These are phyloP conservation scores for Calephelis nemesis DNA, from an alignment of 1,140 invertebrate genomes.

Conservation along the genomic window DNA sequence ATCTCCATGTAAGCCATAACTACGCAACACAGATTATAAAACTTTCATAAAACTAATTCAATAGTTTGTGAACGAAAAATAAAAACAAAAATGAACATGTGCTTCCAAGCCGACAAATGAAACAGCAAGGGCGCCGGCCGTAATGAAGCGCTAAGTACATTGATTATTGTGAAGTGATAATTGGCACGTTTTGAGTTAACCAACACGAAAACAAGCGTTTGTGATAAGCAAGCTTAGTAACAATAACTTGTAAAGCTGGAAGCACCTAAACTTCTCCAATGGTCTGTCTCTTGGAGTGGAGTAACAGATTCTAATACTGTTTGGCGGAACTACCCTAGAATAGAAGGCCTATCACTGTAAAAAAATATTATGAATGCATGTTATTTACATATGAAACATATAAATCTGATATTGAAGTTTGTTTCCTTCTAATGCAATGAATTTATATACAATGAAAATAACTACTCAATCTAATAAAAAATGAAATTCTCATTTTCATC, in stretches of 20 bases:
- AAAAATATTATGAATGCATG: too few species aligned
- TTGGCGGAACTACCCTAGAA: conserved; percentile 20
- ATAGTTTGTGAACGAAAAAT: conserved; percentile 4
- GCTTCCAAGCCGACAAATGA: conserved; percentile 44
- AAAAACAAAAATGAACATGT: conserved; percentile 31
- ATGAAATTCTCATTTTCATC: too few species aligned
- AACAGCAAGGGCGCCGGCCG: conserved; percentile 49
- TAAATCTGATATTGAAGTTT: neutral
- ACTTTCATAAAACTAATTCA: neutral
- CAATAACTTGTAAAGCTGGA: conserved; percentile 46
- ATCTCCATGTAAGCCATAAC: conserved; percentile 98
- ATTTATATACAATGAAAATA: neutral
- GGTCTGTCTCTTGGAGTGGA: conserved; percentile 51
- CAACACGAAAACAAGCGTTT: conserved; percentile 49
- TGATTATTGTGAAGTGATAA: conserved; percentile 55
- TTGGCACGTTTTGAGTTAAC: conserved; percentile 54
- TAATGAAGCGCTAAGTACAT: conserved; percentile 67
- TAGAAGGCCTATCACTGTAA: neutral
- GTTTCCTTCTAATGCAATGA: neutral
- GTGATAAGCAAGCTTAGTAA: conserved; percentile 54
- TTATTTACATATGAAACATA: neutral
- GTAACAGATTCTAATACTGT: conserved; percentile 27
- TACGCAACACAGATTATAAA: conserved; percentile 67
- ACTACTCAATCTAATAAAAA: neutral
- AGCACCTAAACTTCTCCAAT: conserved; percentile 54